Evolutionary conservation across 1,140 invertebrate species (phyloP), one percentile per base, ranked within the genome.

Genomic region (Zophobas morio): DNA sequence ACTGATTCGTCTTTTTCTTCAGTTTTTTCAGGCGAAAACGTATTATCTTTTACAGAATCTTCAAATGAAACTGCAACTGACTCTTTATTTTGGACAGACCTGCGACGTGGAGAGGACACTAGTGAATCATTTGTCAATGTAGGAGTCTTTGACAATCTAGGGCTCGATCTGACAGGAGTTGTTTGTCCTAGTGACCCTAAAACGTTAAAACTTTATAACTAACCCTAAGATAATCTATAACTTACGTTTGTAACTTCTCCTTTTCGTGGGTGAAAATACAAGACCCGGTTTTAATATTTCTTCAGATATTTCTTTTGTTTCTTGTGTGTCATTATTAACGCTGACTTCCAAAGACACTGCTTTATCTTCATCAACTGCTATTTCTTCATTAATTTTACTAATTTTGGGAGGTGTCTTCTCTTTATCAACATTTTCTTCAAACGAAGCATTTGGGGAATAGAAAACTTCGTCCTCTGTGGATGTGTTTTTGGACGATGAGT

Each of bases 191-290:
- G 0, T 32, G 37, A 42, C 6, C 39, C 60, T 32, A 63, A 73
- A 75, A 75, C 8, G 51, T 36, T 33, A 8, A 79, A 74, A 53
- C 36, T 33, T 46, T 6, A 36, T 8, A 75, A 46, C 20, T 36
- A 77, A 54, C 35, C 36, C 34, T 36, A 60, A 37, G 6, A 4
- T 51, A n/a, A 2, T 2, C 49, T 57, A 32, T 46, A n/a, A 78
- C 75, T 75, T 70, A 83, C 82, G 77, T 77, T 79, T 83, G 71
- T 82, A 83, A 72, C 81, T 82, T 72, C 72, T 80, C 49, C 82
- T 77, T 0, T 72, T 63, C 47, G 54, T 82, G 0, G 82, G 82
- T 37, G 79, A 78, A 47, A 75, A 74, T 37, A 57, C 42, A 5
- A 33, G 42, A 56, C 46, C 63, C 35, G 57, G 36, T 0, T 20